Evolutionary conservation across 2,797 vertebrate species (phyloP).

Genomic region (Molossus molossus): DNA sequence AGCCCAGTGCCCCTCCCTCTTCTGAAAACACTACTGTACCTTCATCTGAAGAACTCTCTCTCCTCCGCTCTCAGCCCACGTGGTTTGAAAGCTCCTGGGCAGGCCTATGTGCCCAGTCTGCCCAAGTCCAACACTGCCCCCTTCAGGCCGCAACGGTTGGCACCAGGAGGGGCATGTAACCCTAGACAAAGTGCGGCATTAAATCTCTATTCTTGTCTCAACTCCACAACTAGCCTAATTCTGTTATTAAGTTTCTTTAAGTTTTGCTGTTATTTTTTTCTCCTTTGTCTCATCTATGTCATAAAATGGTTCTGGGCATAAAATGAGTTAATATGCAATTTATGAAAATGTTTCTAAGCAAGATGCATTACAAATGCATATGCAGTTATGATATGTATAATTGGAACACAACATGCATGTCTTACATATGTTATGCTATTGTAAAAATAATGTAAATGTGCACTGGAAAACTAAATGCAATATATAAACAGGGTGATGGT

Average conservation of each 20-base stretch:
- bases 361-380: background rate
- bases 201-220: background rate
- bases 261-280: background rate
- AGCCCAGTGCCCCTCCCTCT: background rate
- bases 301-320: background rate
- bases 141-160: background rate
- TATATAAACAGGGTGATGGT: background rate
- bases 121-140: background rate
- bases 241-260: background rate
- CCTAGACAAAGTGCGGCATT: background rate
- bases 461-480: background rate
- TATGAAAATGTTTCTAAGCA: background rate
- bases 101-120: no score
- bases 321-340: background rate
- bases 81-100: background rate
- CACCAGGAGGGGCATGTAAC: background rate
- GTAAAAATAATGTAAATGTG: background rate
- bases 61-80: background rate
- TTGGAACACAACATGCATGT: slow-evolving; percentile 1
- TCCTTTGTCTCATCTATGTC: background rate
- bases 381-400: background rate
- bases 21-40: background rate
- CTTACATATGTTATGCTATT: background rate
- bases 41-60: background rate
- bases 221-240: background rate